Base-by-base conservation (phyloP, 1,140 invertebrate species). In the Vanessa tameamea region DNA sequence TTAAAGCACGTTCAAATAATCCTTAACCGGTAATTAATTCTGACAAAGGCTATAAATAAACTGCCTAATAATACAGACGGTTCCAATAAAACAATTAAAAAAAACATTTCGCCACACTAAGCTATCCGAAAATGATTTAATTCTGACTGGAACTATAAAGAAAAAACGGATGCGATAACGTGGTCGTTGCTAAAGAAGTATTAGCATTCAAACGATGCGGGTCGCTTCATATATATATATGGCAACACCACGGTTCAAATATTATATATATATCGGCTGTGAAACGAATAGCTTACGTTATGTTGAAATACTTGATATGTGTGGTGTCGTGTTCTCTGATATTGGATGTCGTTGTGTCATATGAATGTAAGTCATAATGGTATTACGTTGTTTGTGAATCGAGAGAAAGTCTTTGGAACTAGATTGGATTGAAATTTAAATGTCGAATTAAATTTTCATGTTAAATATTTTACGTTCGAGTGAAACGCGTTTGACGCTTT, bases 201-300 rank as follows among this genome's bases (percentile, higher is more conserved):
- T 75, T 78, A 69, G 66, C 73, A 75, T 77, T 59, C 48, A 50
- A 72, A 69, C 50, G 55, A 78, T 78, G 77, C 77, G 77, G 77
- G 77, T 48, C 2, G 15, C 53, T 26, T 15, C 64, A 47, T 78
- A 78, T 78, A 77, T 31, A 31, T 71, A 72, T 75, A 55, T 73
- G 68, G 57, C 31, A 53, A 64, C 48, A 55, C 16, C 48, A 53
- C 12, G 31, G 12, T 14, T 64, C 14, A 11, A 37, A 51, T 61
- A 70, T 57, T 11, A 50, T 26, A 48, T 9, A 64, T 20, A 47
- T 63, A 53, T 26, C 26, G 61, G 6, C 12, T 9, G 48, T 43
- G 48, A 4, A 37, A 37, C 26, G 47, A 14, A 16, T 70, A 48
- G 37, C 47, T 51, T n/a, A 26, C 14, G 61, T 9, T 11, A 53